Evolutionary conservation across 2,797 vertebrate genomes (phyloP).

Genomic region (Todus mexicanus): DNA sequence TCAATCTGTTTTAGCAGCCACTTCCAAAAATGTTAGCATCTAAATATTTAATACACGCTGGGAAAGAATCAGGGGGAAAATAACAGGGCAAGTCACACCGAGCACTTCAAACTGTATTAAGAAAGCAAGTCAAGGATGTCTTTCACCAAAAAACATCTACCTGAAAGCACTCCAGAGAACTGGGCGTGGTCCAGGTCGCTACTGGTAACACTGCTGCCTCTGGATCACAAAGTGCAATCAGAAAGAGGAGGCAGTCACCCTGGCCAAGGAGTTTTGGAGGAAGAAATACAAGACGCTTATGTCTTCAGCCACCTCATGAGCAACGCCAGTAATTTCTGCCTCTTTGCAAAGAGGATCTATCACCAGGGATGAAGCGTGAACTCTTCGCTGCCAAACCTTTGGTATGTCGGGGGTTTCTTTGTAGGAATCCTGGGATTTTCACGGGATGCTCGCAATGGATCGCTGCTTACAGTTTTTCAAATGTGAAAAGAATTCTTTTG

Average conservation of each 20-base stretch:
- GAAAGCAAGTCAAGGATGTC: neutral
- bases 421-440: neutral
- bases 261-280: neutral
- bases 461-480: neutral
- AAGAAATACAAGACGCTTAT: neutral
- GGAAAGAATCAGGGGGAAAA: neutral
- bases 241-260: neutral
- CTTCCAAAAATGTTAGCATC: constrained; percentile 18
- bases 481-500: neutral
- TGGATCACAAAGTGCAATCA: neutral
- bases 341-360: neutral
- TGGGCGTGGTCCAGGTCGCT: neutral
- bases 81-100: neutral
- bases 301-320: neutral
- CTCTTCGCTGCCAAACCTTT: neutral
- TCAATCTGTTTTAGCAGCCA: neutral
- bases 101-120: neutral
- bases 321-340: neutral
- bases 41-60: constrained; percentile 23
- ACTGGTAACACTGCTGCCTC: neutral
- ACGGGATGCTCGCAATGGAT: neutral
- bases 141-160: neutral
- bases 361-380: neutral
- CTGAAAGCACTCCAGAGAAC: neutral
- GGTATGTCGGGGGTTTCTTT: neutral